Base-by-base conservation (phyloP, 2,797 vertebrate genomes). In the Scarus forsteni region DNA sequence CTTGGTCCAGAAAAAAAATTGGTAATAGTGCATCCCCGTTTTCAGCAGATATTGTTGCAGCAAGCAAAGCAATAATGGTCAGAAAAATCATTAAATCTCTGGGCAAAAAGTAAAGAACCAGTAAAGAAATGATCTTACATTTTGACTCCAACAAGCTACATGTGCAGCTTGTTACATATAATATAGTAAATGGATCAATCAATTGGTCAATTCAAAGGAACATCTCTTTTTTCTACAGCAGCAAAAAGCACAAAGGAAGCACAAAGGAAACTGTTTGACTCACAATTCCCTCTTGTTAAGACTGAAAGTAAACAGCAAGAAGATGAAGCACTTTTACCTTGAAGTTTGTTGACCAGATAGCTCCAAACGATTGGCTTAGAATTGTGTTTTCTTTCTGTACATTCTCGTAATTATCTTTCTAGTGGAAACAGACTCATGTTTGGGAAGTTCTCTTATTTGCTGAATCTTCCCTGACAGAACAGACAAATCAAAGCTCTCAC, bases 191-290 rank as follows among this genome's bases (percentile, higher is more conserved):
- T 39, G 38, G 70, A 70, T 44, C 64, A 83, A 65, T 84, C 79
- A 92, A 92, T 87, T 85, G 73, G 66, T 57, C 77, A 50, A 83
- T 91, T 91, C 75, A 89, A 63, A 78, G 72, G 19, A 84, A 60
- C 45, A 44, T 53, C 70, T 46, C 73, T 80, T 69, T 89, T 89
- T 88, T 86, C 59, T 76, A 89, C 70, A 63, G 51, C 73, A 71
- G n/a, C n/a, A n/a, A n/a, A n/a, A 56, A 60, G 70, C 64, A 84
- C 76, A 67, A 62, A 78, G 70, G 49, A 56, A 60, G 70, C 64
- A 84, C 76, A 67, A 62, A 78, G 70, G 49, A 84, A 39, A 77
- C 66, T 79, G 65, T 89, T 89, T 74, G 66, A 75, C 63, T 54
- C 73, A 85, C 54, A 84, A 65, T 66, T 78, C 48, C 78, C 71